Evolutionary conservation across 2,797 vertebrate genomes (phyloP).

Genomic region (Staurois parvus): DNA sequence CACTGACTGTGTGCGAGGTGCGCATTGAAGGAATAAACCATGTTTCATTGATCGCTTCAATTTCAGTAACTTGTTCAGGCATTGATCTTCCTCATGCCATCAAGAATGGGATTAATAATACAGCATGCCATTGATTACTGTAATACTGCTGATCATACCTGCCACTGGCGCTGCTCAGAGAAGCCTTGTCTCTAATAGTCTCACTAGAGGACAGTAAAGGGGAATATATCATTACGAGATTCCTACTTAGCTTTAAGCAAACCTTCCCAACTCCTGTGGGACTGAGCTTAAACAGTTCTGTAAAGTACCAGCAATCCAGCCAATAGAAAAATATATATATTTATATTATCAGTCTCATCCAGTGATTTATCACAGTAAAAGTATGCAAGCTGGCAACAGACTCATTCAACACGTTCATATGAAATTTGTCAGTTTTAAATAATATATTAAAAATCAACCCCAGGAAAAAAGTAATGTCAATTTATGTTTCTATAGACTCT

Average conservation of each 20-base stretch:
- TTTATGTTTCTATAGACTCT: too few relatives aligned
- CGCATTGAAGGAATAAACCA: constrained; percentile 72
- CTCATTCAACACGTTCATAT: too few relatives aligned
- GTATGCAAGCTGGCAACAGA: too few relatives aligned
- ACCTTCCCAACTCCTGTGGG: background rate
- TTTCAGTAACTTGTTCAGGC: constrained; percentile 80
- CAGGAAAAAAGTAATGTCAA: too few relatives aligned
- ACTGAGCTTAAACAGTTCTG: background rate
- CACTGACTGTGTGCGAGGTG: background rate
- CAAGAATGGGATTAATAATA: constrained; percentile 82
- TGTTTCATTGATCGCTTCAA: constrained; percentile 74
- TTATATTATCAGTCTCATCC: background rate
- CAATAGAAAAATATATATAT: background rate
- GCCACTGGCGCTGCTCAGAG: constrained; percentile 72
- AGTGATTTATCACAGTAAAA: background rate
- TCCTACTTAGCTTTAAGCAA: constrained; percentile 19
- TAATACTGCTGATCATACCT: constrained; percentile 79
- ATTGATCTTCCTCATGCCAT: constrained; percentile 81
- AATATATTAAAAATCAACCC: too few relatives aligned
- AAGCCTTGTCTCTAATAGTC: background rate
- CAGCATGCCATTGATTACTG: constrained; percentile 73
- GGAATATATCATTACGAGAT: constrained; percentile 14
- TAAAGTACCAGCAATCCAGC: background rate
- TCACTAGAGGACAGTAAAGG: background rate
- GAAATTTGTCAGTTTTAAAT: too few relatives aligned